Conservation (phyloP, 2,888 invertebrate genomes). For the Campoplex nolae region DNA sequence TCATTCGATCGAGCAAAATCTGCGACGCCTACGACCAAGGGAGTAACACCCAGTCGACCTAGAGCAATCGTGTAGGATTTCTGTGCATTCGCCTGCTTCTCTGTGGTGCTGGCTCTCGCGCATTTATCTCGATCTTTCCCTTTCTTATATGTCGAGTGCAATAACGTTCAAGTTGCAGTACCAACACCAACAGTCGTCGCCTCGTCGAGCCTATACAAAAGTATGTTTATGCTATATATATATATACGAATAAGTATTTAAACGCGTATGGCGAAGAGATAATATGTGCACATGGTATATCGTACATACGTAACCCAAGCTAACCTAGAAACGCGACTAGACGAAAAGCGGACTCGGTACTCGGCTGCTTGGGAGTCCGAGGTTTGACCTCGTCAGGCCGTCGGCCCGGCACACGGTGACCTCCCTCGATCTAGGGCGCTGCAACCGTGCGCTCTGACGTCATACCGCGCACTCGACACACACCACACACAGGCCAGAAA, state of each 20-base stretch:
- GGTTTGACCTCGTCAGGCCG: slow-evolving; percentile 84
- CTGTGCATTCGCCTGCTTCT: slow-evolving; percentile 36
- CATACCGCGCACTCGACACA: slow-evolving; percentile 78
- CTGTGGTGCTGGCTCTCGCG: slow-evolving; percentile 15
- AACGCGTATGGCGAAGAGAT: slow-evolving; percentile 28
- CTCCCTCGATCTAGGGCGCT: slow-evolving; percentile 85
- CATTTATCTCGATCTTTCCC: slow-evolving; percentile 40
- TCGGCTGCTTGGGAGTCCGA: slow-evolving; percentile 76
- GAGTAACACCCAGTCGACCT: slow-evolving; percentile 62
- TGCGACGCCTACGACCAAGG: slow-evolving; percentile 49
- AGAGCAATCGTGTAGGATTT: slow-evolving; percentile 65
- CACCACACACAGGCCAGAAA: slow-evolving; percentile 69
- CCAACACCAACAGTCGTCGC: slow-evolving; percentile 13
- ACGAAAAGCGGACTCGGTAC: slow-evolving; percentile 77
- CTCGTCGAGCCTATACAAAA: slow-evolving; percentile 22
- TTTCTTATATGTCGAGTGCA: slow-evolving; percentile 55
- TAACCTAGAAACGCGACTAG: slow-evolving; percentile 81
- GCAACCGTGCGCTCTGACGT: slow-evolving; percentile 84
- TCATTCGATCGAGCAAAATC: slow-evolving; percentile 46
- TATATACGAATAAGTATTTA: slow-evolving; percentile 22
- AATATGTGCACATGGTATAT: slow-evolving; percentile 36
- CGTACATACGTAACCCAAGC: slow-evolving; percentile 75
- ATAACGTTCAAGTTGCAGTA: slow-evolving; percentile 46
- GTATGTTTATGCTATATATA: too few species aligned
- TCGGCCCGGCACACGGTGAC: slow-evolving; percentile 84